Base-by-base conservation (phyloP, 2,888 invertebrate genomes). In the Liposcelis brunnea region DNA sequence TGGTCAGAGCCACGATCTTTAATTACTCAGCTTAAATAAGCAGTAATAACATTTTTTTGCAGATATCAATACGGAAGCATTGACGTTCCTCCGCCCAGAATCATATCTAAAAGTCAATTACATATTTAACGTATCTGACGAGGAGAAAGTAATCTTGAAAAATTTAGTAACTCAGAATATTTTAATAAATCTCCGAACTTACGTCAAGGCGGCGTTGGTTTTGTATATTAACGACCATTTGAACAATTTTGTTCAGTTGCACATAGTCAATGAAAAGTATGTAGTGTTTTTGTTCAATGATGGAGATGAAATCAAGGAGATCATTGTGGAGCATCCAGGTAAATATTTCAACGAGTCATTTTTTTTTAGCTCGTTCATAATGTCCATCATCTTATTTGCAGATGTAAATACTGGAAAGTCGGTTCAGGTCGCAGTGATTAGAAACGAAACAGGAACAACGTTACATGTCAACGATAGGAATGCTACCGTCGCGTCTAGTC, bases 191-290 rank as follows among this genome's bases (percentile, higher is more conserved):
- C 68, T 94, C 49, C 71, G 93, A 54, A 93, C 93, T 0, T 87
- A 87, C 58, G 84, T 84, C 55, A 70, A 73, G 33, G 75, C 81
- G 52, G 79, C 87, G 0, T 63, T 93, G 54, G 77, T 93, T 14
- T 66, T 93, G 6, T 93, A 93, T 58, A 86, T 89, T 31, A 87
- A 91, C 58, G 93, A 94, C 61, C 82, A 91, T 61, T 68, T 86
- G 48, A 91, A 91, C 59, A 94, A 94, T 62, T 93, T 93, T 61
- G 78, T 90, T 43, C 91, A 91, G 61, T 64, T 91, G 21, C 86
- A 84, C 61, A 77, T 90, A 49, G 75, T 80, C 51, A 78, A 79
- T 49, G 80, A 81, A 11, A 78, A 78, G 7, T 74, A 77, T 64
- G 80, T 90, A 18, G 77, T 86, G 36, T 87, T 86, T 57, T 66